A percentile compares a stretch with the other conserved stretches of the same genome.
Evolutionary conservation across 2,797 vertebrate genomes (phyloP).

Genomic region (Craterocephalus amniculus): DNA sequence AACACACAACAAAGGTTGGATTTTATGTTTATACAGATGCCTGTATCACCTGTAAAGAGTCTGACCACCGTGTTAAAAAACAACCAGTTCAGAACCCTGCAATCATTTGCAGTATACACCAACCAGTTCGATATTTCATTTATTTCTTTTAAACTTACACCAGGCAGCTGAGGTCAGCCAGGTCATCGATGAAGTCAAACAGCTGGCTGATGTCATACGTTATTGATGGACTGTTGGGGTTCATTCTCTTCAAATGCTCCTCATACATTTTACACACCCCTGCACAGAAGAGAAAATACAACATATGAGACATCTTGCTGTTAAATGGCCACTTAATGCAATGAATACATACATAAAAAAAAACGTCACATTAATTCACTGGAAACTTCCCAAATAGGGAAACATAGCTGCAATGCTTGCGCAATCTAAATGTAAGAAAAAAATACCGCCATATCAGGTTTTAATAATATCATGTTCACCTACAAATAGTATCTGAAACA

Average conservation of each 20-base stretch:
- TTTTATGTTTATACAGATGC: too few species aligned
- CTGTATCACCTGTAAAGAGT: too few species aligned
- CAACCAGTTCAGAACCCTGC: neutral
- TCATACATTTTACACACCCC: conserved; percentile 99
- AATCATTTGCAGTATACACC: neutral
- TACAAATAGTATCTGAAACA: neutral
- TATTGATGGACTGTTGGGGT: conserved; percentile 98
- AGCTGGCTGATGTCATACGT: conserved; percentile 99
- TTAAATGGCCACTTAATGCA: neutral
- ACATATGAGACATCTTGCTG: neutral
- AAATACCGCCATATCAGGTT: neutral
- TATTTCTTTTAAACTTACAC: conserved; percentile 86
- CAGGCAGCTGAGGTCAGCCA: conserved; percentile 98
- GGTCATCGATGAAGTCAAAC: conserved; percentile 99
- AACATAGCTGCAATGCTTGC: neutral
- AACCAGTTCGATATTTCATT: neutral
- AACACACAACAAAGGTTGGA: too few species aligned
- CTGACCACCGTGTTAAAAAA: too few species aligned
- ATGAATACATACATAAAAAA: neutral
- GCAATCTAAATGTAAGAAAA: neutral
- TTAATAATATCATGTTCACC: neutral
- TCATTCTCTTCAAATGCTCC: conserved; percentile 99
- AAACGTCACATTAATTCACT: too few species aligned
- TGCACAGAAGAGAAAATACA: conserved; percentile 51
- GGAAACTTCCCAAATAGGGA: too few species aligned